These are phyloP conservation scores for Omphaloscelis lunosa DNA, from an alignment of 2,888 invertebrate species.

Conservation along the genomic window DNA sequence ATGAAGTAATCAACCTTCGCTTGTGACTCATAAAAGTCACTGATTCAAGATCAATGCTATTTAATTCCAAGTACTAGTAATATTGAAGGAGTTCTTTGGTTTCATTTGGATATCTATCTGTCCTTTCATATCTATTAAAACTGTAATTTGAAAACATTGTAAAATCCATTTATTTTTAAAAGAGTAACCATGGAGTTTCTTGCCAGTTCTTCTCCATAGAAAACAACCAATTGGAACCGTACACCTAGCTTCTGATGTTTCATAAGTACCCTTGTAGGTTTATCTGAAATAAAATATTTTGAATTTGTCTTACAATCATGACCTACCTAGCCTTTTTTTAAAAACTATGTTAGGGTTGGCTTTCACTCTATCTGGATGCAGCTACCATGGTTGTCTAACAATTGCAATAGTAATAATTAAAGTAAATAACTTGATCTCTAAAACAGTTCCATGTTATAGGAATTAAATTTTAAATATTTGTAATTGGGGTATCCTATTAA, in stretches of 20 bases:
- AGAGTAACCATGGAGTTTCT: too few relatives aligned
- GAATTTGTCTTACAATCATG: neutral
- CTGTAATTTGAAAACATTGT: too few relatives aligned
- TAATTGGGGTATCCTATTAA: neutral
- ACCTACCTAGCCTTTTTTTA: neutral
- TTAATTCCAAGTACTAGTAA: neutral
- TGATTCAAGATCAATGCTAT: conserved; percentile 36
- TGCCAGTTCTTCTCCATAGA: too few relatives aligned
- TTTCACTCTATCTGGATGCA: neutral
- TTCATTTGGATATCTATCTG: neutral
- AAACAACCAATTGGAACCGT: too few relatives aligned
- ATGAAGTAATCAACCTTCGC: neutral
- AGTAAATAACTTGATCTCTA: neutral
- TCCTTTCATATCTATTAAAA: too few relatives aligned
- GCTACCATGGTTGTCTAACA: neutral
- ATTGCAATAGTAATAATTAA: neutral
- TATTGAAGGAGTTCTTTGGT: conserved; percentile 1
- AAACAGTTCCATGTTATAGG: neutral
- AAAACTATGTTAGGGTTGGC: neutral
- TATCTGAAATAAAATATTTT: too few relatives aligned
- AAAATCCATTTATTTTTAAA: too few relatives aligned
- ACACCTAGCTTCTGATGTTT: too few relatives aligned
- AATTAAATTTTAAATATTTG: neutral
- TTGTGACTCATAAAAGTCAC: conserved; percentile 31
- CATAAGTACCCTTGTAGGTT: too few relatives aligned